These are phyloP conservation scores for Mionectes macconnelli DNA, from an alignment of 2,113 vertebrate species.

Conservation along the genomic window DNA sequence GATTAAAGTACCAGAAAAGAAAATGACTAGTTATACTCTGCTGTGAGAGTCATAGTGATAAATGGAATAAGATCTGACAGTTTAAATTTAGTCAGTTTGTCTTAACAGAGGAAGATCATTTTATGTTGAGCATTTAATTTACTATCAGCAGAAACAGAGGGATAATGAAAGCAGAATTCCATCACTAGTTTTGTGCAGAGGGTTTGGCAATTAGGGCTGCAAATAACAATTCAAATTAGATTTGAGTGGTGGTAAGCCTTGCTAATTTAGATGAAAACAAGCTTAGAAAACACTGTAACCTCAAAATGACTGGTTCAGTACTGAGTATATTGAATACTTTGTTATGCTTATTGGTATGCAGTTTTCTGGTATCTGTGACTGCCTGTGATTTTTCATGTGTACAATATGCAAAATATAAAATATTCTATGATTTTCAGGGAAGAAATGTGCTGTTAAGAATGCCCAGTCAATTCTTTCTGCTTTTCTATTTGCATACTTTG, in stretches of 20 bases:
- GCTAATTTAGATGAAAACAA: conserved; percentile 46
- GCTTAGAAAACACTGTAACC: conserved; percentile 1
- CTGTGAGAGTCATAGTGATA: conserved; percentile 47
- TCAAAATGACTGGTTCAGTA: background rate
- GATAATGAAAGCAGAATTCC: conserved; percentile 55
- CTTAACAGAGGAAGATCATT: conserved; percentile 71
- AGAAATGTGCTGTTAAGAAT: background rate
- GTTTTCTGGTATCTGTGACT: background rate
- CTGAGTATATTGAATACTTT: background rate
- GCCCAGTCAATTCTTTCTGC: rapidly evolving
- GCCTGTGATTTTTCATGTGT: background rate
- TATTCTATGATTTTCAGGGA: background rate
- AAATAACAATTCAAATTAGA: conserved; percentile 67
- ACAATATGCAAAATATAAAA: background rate
- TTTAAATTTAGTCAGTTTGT: conserved; percentile 74
- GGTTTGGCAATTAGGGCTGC: conserved; percentile 34
- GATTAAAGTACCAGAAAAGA: conserved; percentile 31
- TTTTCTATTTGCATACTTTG: background rate
- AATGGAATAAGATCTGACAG: conserved; percentile 69
- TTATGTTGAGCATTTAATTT: conserved; percentile 70
- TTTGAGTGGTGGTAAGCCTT: conserved; percentile 3
- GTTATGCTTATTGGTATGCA: background rate
- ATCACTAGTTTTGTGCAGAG: conserved; percentile 29
- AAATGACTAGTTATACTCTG: conserved; percentile 38
- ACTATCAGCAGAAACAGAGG: conserved; percentile 6